Evolutionary conservation across 2,113 vertebrate species (phyloP).

Genomic region (Colistium nudipinnis): DNA sequence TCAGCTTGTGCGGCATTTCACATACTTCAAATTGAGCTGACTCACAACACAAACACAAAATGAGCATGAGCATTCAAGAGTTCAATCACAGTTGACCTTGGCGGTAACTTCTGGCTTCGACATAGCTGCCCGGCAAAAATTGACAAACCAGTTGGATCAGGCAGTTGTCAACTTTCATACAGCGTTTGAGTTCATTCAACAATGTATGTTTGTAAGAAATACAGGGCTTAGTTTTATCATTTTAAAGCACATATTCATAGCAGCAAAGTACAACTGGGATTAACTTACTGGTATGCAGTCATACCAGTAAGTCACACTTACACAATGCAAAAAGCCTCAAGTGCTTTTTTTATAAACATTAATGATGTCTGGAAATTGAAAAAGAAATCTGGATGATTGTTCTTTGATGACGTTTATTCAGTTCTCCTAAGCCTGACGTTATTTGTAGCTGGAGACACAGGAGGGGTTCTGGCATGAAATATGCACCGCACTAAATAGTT

Average conservation of each 20-base stretch:
- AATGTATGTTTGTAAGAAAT: too few relatives aligned
- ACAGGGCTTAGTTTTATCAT: too few relatives aligned
- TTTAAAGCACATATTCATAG: too few relatives aligned
- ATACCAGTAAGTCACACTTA: not conserved
- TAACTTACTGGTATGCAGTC: not conserved
- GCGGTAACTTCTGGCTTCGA: not conserved
- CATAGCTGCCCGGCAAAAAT: too few relatives aligned
- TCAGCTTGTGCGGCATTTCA: not conserved
- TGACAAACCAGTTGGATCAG: too few relatives aligned
- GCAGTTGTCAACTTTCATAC: too few relatives aligned
- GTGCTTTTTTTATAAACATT: too few relatives aligned
- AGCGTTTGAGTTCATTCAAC: too few relatives aligned
- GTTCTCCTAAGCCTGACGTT: not conserved
- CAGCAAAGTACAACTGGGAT: not conserved
- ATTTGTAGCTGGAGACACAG: not conserved
- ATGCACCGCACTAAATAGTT: too few relatives aligned
- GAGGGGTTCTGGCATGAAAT: too few relatives aligned
- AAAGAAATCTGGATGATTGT: not conserved
- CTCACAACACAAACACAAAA: not conserved
- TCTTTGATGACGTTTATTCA: not conserved
- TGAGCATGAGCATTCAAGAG: slow-evolving; percentile 22
- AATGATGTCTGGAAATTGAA: too few relatives aligned
- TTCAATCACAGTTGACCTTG: slow-evolving; percentile 15
- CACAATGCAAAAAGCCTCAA: not conserved
- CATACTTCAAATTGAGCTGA: slow-evolving; percentile 9